Evolutionary conservation across 2,797 vertebrate genomes (phyloP).

Genomic region (Urophycis tenuis): DNA sequence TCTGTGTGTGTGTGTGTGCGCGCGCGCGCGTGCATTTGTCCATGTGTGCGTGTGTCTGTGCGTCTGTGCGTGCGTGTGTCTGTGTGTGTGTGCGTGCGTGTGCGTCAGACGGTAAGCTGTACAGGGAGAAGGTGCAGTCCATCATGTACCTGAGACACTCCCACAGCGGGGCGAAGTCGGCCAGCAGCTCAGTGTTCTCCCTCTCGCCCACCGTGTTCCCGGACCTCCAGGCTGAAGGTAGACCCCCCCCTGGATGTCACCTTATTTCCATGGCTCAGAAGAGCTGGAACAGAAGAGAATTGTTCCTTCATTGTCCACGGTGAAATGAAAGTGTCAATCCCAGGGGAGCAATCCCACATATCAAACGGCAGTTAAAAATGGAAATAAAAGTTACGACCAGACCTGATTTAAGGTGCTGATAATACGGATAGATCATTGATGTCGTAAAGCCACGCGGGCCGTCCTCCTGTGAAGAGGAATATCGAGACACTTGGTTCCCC

Average conservation of each 20-base stretch:
- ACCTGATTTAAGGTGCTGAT: no score
- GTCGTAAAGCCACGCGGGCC: background rate
- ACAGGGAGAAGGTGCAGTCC: conserved; percentile 93
- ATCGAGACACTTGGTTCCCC: background rate
- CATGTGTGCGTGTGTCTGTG: no score
- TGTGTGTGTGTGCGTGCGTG: background rate
- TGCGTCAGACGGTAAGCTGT: conserved; percentile 86
- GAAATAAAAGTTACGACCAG: no score
- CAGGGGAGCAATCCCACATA: no score
- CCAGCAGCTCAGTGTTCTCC: conserved; percentile 73
- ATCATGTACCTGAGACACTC: conserved; percentile 84
- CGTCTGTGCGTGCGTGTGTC: no score
- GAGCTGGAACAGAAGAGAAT: no score
- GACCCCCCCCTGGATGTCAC: background rate
- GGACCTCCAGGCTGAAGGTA: conserved; percentile 76
- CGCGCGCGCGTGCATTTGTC: background rate
- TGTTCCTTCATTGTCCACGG: no score
- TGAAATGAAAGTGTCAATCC: no score
- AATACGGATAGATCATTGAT: background rate
- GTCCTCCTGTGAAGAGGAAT: background rate
- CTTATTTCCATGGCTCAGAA: background rate
- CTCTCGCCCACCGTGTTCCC: conserved; percentile 78
- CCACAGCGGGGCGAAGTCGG: conserved; percentile 78
- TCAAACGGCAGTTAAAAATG: no score
- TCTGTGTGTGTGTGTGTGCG: background rate